phyloP scores from a whole-genome alignment of 2,888 invertebrate genomes.

The Drosophila phalerata region DNA sequence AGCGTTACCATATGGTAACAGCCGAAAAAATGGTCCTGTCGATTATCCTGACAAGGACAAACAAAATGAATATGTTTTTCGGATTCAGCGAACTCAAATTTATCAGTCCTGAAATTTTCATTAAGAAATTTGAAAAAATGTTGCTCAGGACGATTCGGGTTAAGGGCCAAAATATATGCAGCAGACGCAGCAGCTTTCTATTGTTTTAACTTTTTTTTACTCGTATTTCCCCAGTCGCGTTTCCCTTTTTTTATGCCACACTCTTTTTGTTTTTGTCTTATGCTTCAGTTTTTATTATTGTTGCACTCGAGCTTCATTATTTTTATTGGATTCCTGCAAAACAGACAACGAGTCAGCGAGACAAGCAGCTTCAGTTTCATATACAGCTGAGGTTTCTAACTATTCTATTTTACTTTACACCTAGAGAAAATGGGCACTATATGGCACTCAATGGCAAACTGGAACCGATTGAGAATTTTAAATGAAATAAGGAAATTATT shows the following conservation, averaged over 20 bases:
- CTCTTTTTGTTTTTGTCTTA: constrained; percentile 24
- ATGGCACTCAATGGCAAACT: too few species aligned
- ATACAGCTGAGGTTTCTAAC: constrained; percentile 35
- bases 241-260: constrained; percentile 65
- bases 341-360: constrained; percentile 32
- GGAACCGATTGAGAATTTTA: too few species aligned
- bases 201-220: constrained; percentile 65
- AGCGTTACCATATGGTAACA: too few species aligned
- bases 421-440: too few species aligned
- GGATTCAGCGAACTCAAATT: too few species aligned
- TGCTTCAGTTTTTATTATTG: constrained; percentile 42
- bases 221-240: constrained; percentile 26
- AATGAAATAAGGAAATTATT: too few species aligned
- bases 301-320: constrained; percentile 71
- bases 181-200: constrained; percentile 72
- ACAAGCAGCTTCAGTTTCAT: neutral
- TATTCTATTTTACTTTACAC: neutral
- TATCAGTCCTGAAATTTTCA: too few species aligned
- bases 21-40: too few species aligned
- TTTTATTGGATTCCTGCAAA: constrained; percentile 70
- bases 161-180: constrained; percentile 74
- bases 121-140: too few species aligned
- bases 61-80: too few species aligned
- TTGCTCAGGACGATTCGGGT: too few species aligned
- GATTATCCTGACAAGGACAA: too few species aligned